Evolutionary conservation across 2,797 vertebrate genomes (phyloP).

Genomic region (Ceryle rudis): DNA sequence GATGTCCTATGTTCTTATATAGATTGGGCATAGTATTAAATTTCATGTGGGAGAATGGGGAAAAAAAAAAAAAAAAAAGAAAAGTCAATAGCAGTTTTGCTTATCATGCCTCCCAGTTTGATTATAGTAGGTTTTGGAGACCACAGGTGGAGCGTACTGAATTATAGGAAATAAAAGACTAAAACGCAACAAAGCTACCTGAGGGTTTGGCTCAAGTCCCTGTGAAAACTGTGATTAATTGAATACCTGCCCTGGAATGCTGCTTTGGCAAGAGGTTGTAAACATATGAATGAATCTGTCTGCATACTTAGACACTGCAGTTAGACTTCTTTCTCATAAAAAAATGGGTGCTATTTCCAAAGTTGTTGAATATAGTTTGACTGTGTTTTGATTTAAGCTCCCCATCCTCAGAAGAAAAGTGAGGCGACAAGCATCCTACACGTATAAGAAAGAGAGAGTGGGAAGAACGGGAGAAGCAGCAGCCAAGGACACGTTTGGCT

Average conservation of each 20-base stretch:
- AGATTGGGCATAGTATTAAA: neutral
- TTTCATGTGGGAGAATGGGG: neutral
- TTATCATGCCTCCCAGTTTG: conserved; percentile 39
- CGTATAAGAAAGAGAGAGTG: neutral
- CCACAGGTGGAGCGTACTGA: conserved; percentile 56
- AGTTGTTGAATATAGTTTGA: neutral
- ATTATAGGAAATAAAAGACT: conserved; percentile 72
- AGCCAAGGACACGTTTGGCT: neutral
- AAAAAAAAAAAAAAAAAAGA: neutral
- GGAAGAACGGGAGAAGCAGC: neutral
- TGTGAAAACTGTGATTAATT: conserved; percentile 81
- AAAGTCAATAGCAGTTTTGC: conserved; percentile 17
- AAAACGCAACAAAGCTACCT: conserved; percentile 68
- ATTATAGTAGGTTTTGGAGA: conserved; percentile 42
- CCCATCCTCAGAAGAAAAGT: neutral
- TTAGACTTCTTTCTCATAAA: conserved; percentile 50
- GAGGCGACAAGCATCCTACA: neutral
- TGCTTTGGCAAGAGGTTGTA: conserved; percentile 82
- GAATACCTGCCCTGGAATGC: conserved; percentile 83
- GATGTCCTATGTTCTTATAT: neutral
- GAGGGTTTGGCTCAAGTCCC: conserved; percentile 81
- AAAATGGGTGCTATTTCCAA: neutral
- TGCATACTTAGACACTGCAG: conserved; percentile 63
- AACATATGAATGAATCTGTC: conserved; percentile 74
- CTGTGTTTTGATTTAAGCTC: neutral